Evolutionary conservation across 2,888 invertebrate species (phyloP), one percentile per base, ranked within the genome.

Genomic region (Euplagia quadripunctaria): DNA sequence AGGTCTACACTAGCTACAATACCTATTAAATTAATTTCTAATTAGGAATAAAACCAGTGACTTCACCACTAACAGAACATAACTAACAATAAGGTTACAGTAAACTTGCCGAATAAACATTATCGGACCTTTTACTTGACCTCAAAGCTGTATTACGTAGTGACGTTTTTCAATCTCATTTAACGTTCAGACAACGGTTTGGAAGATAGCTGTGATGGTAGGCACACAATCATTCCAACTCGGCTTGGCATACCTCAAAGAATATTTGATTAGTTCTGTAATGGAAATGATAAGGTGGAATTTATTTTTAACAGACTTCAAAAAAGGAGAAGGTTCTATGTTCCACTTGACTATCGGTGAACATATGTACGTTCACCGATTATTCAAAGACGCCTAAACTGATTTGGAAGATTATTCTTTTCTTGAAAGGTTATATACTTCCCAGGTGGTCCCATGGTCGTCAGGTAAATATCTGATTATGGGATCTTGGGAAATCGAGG

Each of bases 151-250:
- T 42, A 20, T 4, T 20, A 20, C 20, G 0, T 43, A 66, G 42
- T 20, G 20, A 9, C 31, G 41, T 49, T 31, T 9, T 64, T 70
- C 52, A 55, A 64, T 64, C 14, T 16, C 17, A 31, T 52, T 16
- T 16, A 31, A 55, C 49, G 42, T 70, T 49, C 31, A 70, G 12
- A 71, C 43, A 58, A 49, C 31, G 9, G 64, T 55, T 43, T 52
- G 9, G 9, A 63, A 42, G 8, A 63, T n/a, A 64, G 12, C 1
- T 42, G 14, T 14, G 42, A 2, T 14, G 7, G 55, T 58, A 31
- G 46, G 4, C 71, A 17, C 20, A 4, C 58, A 58, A 58, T 46
- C 49, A 58, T 46, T 42, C 4, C 41, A 41, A 41, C 58, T 66
- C n/a, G 17, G 9, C 14, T 71, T 17, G 17, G 1, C 31, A 16